Conservation (phyloP, 2,113 vertebrate genomes). For the Gnathonemus echidnorhynchus region DNA sequence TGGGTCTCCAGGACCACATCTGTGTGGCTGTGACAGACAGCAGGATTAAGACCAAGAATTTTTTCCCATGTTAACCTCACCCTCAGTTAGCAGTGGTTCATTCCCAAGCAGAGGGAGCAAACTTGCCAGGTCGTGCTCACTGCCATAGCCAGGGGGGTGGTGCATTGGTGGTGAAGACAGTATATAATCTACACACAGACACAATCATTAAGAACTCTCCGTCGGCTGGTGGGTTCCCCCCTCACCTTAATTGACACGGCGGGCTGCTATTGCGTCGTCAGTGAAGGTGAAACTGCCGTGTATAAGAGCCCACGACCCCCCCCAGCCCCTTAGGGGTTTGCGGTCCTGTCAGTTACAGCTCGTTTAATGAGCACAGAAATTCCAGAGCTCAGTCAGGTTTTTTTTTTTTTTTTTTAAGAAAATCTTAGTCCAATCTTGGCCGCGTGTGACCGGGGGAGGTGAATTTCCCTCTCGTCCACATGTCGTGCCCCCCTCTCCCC, state of each 20-base stretch:
- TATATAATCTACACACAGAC: constrained; percentile 9
- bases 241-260: constrained; percentile 11
- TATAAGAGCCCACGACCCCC: constrained; percentile 36
- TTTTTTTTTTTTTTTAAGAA: neutral
- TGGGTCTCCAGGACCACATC: neutral
- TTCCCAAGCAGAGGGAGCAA: neutral
- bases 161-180: neutral
- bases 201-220: neutral
- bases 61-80: neutral
- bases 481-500: neutral
- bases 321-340: neutral
- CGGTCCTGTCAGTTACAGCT: neutral
- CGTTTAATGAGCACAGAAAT: neutral
- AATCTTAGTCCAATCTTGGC: neutral
- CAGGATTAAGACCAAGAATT: neutral
- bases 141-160: neutral
- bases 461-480: neutral
- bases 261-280: neutral
- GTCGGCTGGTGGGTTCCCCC: neutral
- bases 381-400: neutral
- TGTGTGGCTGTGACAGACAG: neutral
- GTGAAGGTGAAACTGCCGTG: constrained; percentile 35
- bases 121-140: constrained; percentile 3
- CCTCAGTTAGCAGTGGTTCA: neutral
- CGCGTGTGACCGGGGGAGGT: neutral